Evolutionary conservation across 2,888 invertebrate species (phyloP).

Genomic region (Epistrophe grossulariae): DNA sequence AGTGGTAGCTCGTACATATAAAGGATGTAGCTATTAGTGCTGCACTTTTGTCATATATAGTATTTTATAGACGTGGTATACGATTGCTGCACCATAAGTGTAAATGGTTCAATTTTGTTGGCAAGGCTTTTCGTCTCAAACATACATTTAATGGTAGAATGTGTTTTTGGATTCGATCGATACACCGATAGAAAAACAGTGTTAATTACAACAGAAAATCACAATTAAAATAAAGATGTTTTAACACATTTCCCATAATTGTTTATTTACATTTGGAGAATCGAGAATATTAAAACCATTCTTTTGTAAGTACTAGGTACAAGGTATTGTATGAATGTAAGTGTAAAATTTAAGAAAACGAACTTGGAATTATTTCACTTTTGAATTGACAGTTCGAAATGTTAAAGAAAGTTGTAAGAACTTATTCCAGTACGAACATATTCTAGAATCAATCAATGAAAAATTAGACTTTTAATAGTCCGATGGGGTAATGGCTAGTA

Average conservation of each 20-base stretch:
- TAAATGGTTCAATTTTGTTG: constrained; percentile 61
- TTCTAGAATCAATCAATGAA: no score
- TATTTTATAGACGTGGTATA: not conserved
- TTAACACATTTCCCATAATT: not conserved
- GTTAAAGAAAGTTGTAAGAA: no score
- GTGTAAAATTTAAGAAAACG: no score
- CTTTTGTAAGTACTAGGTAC: no score
- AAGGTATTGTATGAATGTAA: no score
- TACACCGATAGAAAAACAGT: not conserved
- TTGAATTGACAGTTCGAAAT: no score
- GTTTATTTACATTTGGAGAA: no score
- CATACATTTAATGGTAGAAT: constrained; percentile 22
- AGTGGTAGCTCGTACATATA: not conserved
- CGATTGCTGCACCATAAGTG: constrained; percentile 22
- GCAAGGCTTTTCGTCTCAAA: constrained; percentile 39
- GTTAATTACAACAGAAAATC: not conserved
- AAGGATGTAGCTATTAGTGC: constrained; percentile 45
- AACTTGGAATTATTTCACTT: no score
- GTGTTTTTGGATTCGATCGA: constrained; percentile 4
- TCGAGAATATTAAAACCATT: no score
- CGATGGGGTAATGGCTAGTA: no score
- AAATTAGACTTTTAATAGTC: no score
- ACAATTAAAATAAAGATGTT: not conserved
- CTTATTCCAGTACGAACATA: no score
- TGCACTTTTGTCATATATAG: constrained; percentile 33